phyloP scores from a whole-genome alignment of 2,797 vertebrate genomes.

The Enteromius treurensis region DNA sequence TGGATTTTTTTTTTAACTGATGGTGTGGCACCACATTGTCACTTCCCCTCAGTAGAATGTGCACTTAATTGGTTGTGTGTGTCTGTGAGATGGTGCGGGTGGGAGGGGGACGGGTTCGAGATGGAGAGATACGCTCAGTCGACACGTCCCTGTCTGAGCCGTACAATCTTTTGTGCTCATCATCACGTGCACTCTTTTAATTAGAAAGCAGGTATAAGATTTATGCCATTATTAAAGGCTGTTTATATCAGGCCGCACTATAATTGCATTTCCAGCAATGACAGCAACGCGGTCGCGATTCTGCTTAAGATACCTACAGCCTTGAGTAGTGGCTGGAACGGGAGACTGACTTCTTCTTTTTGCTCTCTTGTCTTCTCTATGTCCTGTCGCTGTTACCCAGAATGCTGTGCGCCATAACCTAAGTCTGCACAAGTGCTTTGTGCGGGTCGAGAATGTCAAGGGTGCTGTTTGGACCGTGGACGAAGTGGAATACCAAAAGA shows the following conservation, averaged over 20 bases:
- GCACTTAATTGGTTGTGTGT: constrained; percentile 61
- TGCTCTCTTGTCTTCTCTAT: constrained; percentile 12
- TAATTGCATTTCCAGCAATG: constrained; percentile 58
- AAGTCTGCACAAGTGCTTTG: constrained; percentile 99
- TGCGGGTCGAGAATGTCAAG: constrained; percentile 98
- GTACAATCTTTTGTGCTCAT: constrained; percentile 54
- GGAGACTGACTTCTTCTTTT: constrained; percentile 16
- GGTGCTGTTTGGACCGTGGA: constrained; percentile 99
- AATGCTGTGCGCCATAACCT: constrained; percentile 99
- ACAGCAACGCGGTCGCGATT: constrained; percentile 27
- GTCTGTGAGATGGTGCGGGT: constrained; percentile 46
- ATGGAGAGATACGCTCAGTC: constrained; percentile 56
- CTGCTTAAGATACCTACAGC: constrained; percentile 29
- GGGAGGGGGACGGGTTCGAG: constrained; percentile 47
- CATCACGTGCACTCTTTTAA: constrained; percentile 58
- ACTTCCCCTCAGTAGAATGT: constrained; percentile 53
- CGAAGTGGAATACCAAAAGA: constrained; percentile 98
- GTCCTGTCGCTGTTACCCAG: constrained; percentile 68
- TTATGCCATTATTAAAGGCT: constrained; percentile 59
- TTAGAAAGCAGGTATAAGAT: constrained; percentile 63
- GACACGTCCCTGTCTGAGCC: constrained; percentile 55
- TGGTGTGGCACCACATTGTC: constrained; percentile 55
- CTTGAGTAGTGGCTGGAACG: background rate
- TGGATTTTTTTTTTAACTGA: constrained; percentile 37
- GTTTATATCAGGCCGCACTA: constrained; percentile 51